phyloP scores from a whole-genome alignment of 2,113 vertebrate genomes.

The Ctenomys sociabilis region DNA sequence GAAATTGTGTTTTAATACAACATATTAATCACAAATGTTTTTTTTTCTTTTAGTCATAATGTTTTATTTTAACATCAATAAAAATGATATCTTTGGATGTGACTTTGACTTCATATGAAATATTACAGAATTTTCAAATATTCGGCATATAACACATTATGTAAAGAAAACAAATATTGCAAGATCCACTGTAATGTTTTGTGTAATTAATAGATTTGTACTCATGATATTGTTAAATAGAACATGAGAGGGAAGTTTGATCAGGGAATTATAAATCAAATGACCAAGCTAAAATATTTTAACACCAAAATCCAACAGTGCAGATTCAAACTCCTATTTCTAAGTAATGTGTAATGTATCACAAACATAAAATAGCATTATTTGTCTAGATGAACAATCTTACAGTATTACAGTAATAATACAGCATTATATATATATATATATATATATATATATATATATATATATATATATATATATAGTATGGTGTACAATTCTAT shows the following conservation, averaged over 20 bases:
- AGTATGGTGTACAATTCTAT: conserved; percentile 15
- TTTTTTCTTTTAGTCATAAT: not conserved
- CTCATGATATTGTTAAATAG: conserved; percentile 36
- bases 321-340: not conserved
- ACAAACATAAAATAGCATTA: conserved; percentile 27
- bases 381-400: conserved; percentile 14
- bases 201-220: conserved; percentile 22
- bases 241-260: not conserved
- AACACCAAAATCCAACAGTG: not conserved
- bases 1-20: conserved; percentile 25
- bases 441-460: too few relatives aligned
- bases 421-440: not conserved
- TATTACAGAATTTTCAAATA: conserved; percentile 30
- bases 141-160: not conserved
- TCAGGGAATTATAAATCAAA: conserved; percentile 49
- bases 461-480: too few relatives aligned
- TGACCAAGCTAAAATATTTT: conserved; percentile 47
- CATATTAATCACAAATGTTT: conserved; percentile 19
- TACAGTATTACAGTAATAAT: not conserved
- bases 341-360: conserved; percentile 35
- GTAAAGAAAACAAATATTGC: not conserved
- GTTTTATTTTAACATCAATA: conserved; percentile 27
- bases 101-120: conserved; percentile 34
- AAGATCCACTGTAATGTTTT: conserved; percentile 45
- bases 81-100: not conserved